Conservation (phyloP, 2,113 vertebrate species). For the Trichomycterus rosablanca region DNA sequence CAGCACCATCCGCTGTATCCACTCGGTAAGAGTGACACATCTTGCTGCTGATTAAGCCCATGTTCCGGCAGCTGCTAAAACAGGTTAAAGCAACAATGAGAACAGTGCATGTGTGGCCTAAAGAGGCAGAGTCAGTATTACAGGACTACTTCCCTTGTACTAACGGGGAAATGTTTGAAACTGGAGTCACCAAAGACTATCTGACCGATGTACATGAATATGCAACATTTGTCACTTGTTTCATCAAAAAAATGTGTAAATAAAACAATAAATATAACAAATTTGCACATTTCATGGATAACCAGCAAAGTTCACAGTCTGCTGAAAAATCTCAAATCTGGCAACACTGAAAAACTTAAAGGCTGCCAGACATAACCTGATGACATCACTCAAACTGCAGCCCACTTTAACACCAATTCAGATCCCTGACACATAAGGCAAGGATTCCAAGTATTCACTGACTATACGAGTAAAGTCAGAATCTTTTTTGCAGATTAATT, state of each 20-base stretch:
- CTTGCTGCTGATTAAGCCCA: too few species aligned
- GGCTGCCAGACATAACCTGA: background rate
- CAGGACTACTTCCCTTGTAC: background rate
- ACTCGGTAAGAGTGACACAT: too few species aligned
- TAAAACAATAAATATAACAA: background rate
- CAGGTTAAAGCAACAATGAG: too few species aligned
- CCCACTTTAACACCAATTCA: background rate
- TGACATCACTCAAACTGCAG: background rate
- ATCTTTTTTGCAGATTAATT: too few species aligned
- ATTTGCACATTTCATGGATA: background rate
- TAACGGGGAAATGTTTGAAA: background rate
- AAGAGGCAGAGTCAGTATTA: background rate
- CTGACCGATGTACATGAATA: background rate
- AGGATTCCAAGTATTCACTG: background rate
- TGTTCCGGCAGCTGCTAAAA: too few species aligned
- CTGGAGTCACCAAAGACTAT: background rate
- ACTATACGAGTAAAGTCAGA: background rate
- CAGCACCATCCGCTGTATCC: too few species aligned
- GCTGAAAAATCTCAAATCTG: background rate
- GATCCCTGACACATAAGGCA: background rate
- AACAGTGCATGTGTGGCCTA: too few species aligned
- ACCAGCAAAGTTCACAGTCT: background rate
- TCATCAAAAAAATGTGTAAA: background rate
- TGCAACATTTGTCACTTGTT: background rate
- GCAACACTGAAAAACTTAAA: background rate